phyloP scores from a whole-genome alignment of 37 sponge, comb jelly and placozoan species.

The Petrosia ficiformis region DNA sequence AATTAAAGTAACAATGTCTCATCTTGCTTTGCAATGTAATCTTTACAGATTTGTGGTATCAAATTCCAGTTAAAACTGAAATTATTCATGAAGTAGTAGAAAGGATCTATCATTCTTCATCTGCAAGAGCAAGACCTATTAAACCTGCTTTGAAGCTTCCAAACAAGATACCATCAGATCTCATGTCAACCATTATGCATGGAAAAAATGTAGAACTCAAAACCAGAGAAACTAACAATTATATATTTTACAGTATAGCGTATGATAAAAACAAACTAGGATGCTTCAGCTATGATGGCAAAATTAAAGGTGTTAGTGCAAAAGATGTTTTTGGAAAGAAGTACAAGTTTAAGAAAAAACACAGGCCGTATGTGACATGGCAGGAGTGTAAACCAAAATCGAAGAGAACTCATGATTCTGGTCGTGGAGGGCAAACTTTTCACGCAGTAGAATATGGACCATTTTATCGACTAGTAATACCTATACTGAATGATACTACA shows the following conservation, averaged over 20 bases:
- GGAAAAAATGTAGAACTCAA: neutral
- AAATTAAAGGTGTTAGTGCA: too few species aligned
- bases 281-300: too few species aligned
- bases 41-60: neutral
- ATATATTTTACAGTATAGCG: neutral
- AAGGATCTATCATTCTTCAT: neutral
- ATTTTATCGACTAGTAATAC: conserved; percentile 14
- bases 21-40: too few species aligned
- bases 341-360: too few species aligned
- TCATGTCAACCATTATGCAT: too few species aligned
- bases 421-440: neutral
- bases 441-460: conserved; percentile 26
- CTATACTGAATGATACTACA: neutral
- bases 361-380: neutral
- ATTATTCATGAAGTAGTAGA: conserved; percentile 5
- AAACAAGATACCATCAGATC: too few species aligned
- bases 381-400: neutral
- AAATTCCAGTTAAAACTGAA: neutral
- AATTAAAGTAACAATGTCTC: too few species aligned
- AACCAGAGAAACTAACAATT: neutral
- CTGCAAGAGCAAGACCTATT: neutral
- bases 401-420: neutral
- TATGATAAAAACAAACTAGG: neutral
- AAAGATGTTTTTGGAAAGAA: too few species aligned
- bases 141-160: neutral